phyloP scores from a whole-genome alignment of 92 coral and sea anemone species.

The Anthopleura xanthogrammica region DNA sequence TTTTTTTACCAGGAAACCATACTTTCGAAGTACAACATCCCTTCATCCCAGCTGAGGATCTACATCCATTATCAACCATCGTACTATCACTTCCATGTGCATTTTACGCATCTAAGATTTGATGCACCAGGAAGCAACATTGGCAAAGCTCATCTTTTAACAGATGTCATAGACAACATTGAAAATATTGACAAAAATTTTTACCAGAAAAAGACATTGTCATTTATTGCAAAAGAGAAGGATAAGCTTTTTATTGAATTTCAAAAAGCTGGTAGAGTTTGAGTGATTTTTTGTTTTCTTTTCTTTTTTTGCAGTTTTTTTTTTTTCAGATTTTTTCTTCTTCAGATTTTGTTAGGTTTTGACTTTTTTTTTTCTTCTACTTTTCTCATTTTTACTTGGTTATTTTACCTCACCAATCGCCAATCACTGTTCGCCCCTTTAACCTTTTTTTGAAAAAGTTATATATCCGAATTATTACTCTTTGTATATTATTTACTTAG shows the following conservation, averaged over 20 bases:
- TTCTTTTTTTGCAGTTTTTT: background rate
- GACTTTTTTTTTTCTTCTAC: no score
- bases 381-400: no score
- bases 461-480: no score
- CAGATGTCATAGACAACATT: slow-evolving; percentile 89
- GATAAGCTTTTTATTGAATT: slow-evolving; percentile 66
- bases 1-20: slow-evolving; percentile 66
- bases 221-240: slow-evolving; percentile 67
- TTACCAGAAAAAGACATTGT: slow-evolving; percentile 83
- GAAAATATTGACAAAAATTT: slow-evolving; percentile 70
- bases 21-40: slow-evolving; percentile 59
- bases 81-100: slow-evolving; percentile 94
- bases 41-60: slow-evolving; percentile 76
- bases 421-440: no score
- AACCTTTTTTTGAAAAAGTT: no score
- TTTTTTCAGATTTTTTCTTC: no score
- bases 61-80: slow-evolving; percentile 97
- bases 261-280: slow-evolving; percentile 45
- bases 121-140: slow-evolving; percentile 85
- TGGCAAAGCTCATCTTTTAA: slow-evolving; percentile 95
- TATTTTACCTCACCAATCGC: no score
- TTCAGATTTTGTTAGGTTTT: no score
- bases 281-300: background rate
- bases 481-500: no score
- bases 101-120: slow-evolving; percentile 84